Evolutionary conservation across 2,797 vertebrate genomes (phyloP), one percentile per base, ranked within the genome.

Genomic region (Halcyon leucocephala): DNA sequence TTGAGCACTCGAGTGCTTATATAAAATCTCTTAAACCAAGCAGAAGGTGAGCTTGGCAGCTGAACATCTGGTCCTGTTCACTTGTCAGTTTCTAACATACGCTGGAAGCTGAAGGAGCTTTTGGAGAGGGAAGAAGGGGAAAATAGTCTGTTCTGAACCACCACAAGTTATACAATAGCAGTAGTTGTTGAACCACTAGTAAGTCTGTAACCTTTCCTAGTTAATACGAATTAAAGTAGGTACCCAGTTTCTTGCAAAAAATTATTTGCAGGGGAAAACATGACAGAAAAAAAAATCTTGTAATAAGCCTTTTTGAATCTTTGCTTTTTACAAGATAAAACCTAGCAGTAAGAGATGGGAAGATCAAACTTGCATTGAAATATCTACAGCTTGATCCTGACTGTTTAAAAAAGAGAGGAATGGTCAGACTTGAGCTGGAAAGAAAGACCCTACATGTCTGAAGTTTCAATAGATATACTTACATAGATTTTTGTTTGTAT

Each of bases 11-110:
- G 6, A 88, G 52, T 67, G 57, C 72, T 95, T 96, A 84, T 58
- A 80, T 92, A 96, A 94, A 72, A 94, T 61, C 72, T 71, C 54
- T 93, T 76, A 65, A 89, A 81, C 11, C 7, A 72, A 42, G 29
- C 86, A 94, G 86, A 89, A 92, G 61, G 82, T 51, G 60, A 90
- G n/a, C 42, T 76, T 86, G 81, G 52, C 88, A 89, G 88, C 58
- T 79, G 90, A 97, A 92, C 95, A 96, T 93, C 77, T 97, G 93
- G 82, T 89, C 61, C 82, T 74, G 67, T 88, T 95, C 18, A 25
- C 21, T 90, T 94, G 57, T 48, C 39, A 0, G 51, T 79, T 94
- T 76, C 70, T 79, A 72, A 46, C 51, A 31, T 37, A 13, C 5
- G 2, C 26, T 62, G 55, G 58, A 62, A 79, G 18, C 35, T 86